Conservation (phyloP, 1,140 invertebrate genomes). For the Drosophila santomea region DNA sequence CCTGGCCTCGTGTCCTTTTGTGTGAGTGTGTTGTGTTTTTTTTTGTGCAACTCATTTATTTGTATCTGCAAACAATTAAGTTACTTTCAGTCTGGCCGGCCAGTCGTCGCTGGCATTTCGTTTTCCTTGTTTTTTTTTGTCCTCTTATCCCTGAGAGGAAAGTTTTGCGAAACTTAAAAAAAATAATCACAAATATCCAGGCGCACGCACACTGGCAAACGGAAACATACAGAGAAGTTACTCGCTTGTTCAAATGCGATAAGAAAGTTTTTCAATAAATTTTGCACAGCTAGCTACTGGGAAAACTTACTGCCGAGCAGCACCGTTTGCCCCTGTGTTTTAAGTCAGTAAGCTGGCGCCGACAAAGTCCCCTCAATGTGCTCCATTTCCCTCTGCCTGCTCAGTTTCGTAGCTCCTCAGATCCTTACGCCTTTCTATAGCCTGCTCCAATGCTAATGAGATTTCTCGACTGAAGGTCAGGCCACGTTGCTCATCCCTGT, state of each 20-base stretch:
- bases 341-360: constrained; percentile 74
- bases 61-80: constrained; percentile 81
- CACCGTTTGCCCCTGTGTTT: constrained; percentile 25
- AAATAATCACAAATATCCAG: constrained; percentile 61
- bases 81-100: constrained; percentile 56
- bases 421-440: background rate
- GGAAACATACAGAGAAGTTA: constrained; percentile 53
- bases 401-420: no score
- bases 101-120: constrained; percentile 46
- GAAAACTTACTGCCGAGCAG: constrained; percentile 58
- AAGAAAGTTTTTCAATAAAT: constrained; percentile 84
- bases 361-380: constrained; percentile 18
- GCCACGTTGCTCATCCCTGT: constrained; percentile 13
- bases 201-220: constrained; percentile 41
- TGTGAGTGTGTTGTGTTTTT: constrained; percentile 10
- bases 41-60: constrained; percentile 71
- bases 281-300: constrained; percentile 68
- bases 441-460: constrained; percentile 61
- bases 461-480: constrained; percentile 63
- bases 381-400: background rate
- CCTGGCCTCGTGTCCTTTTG: constrained; percentile 19
- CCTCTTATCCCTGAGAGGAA: constrained; percentile 40
- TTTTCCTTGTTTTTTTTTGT: constrained; percentile 33
- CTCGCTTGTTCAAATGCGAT: constrained; percentile 72
- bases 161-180: constrained; percentile 70